Conservation (phyloP, 2,113 vertebrate species). For the Burhinus oedicnemus region DNA sequence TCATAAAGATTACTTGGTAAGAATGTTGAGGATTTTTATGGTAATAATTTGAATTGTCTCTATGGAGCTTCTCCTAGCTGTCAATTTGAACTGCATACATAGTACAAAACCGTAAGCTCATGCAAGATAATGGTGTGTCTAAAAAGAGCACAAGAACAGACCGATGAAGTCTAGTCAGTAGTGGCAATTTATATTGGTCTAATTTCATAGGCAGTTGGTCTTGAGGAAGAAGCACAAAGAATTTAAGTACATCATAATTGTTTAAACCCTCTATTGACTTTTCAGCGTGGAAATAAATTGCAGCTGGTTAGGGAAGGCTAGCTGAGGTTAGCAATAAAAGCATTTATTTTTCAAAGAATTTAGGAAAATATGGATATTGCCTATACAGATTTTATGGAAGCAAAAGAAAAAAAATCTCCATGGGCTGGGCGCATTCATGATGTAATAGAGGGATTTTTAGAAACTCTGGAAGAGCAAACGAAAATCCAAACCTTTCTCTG, state of each 20-base stretch:
- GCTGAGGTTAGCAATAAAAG: neutral
- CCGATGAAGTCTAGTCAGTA: neutral
- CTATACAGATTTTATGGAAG: neutral
- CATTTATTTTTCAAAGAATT: neutral
- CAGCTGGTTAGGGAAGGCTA: neutral
- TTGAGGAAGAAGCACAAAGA: neutral
- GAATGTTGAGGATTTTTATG: neutral
- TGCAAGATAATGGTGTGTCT: neutral
- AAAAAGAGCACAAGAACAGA: neutral
- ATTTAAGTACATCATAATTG: neutral
- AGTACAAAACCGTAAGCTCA: neutral
- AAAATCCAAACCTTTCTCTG: neutral
- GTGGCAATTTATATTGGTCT: neutral
- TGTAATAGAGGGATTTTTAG: neutral
- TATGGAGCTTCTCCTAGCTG: neutral
- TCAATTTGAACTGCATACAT: neutral
- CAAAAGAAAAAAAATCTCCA: neutral
- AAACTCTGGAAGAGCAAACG: neutral
- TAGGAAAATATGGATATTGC: neutral
- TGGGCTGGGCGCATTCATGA: neutral
- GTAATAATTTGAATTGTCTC: neutral
- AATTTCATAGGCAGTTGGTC: neutral
- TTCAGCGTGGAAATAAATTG: neutral
- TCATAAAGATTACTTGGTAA: neutral
- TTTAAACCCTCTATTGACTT: neutral